Percentiles rank a stretch among this genome's conserved stretches.
These are phyloP conservation scores for Mongoloraphidia duomilia DNA, from an alignment of 2,888 invertebrate genomes.

Conservation along the genomic window DNA sequence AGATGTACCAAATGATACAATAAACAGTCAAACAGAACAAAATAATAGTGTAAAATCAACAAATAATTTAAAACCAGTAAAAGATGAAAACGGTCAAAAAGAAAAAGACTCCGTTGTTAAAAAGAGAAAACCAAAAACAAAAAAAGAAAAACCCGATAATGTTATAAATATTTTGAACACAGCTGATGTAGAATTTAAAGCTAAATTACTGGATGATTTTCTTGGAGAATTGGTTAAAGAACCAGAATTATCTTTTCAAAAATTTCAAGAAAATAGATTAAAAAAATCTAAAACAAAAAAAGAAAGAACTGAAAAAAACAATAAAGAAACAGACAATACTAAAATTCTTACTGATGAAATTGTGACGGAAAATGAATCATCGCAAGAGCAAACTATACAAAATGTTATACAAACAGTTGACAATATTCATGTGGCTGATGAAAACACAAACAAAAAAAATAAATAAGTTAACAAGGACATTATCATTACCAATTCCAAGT, in stretches of 20 bases:
- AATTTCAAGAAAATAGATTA: neutral
- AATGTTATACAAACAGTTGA: conserved; percentile 29
- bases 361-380: conserved; percentile 22
- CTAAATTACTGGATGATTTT: conserved; percentile 7
- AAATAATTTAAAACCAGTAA: neutral
- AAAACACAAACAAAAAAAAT: conserved; percentile 15
- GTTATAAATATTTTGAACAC: conserved; percentile 4
- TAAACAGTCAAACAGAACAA: too few species aligned
- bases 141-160: conserved; percentile 3
- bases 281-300: conserved; percentile 3
- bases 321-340: too few species aligned
- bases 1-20: too few species aligned
- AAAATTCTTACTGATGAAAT: neutral
- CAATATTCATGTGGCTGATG: conserved; percentile 25
- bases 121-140: conserved; percentile 1
- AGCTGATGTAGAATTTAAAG: conserved; percentile 8
- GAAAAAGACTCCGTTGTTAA: neutral
- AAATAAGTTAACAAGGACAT: neutral
- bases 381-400: conserved; percentile 25
- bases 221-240: neutral
- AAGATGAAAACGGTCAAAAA: conserved; percentile 2
- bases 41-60: too few species aligned
- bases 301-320: conserved; percentile 1
- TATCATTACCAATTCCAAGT: too few species aligned
- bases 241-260: too few species aligned